phyloP scores from a whole-genome alignment of 2,113 vertebrate species.

The Vicugna pacos region DNA sequence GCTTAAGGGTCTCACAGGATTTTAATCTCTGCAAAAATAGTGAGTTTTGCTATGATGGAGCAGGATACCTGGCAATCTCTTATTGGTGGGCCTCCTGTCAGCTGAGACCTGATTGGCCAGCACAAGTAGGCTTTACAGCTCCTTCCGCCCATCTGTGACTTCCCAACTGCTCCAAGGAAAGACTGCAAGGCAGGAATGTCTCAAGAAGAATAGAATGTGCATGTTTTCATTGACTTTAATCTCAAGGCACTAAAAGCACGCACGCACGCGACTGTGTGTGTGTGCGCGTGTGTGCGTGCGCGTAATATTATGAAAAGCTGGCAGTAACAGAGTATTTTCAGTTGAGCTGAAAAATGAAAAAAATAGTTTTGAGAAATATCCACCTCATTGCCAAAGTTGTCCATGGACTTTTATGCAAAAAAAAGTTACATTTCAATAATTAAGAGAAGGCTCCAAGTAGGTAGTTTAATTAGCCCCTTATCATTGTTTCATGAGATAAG shows the following conservation, averaged over 20 bases:
- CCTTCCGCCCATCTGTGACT: slow-evolving; percentile 41
- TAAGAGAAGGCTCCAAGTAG: neutral
- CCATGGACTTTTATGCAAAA: slow-evolving; percentile 56
- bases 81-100: slow-evolving; percentile 34
- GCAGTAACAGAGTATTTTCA: slow-evolving; percentile 67
- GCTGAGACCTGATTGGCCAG: neutral
- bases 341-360: slow-evolving; percentile 61
- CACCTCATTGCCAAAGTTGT: slow-evolving; percentile 30
- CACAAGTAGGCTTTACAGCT: slow-evolving; percentile 50
- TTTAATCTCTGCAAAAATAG: slow-evolving; percentile 48
- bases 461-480: neutral
- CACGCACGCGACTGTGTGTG: neutral
- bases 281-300: slow-evolving; percentile 2
- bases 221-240: slow-evolving; percentile 73
- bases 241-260: neutral
- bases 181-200: slow-evolving; percentile 73
- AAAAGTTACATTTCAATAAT: slow-evolving; percentile 40
- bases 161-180: slow-evolving; percentile 77
- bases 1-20: neutral
- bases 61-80: slow-evolving; percentile 8
- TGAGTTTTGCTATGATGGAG: neutral
- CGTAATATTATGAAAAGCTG: slow-evolving; percentile 65
- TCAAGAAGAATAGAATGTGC: slow-evolving; percentile 70
- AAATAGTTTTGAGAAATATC: slow-evolving; percentile 60
- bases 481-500: neutral